A percentile compares a stretch with the other conserved stretches of the same genome.
Conservation (phyloP, 30 jellyfish, hydroid and myxozoan species). For the Cassiopea xamachana region DNA sequence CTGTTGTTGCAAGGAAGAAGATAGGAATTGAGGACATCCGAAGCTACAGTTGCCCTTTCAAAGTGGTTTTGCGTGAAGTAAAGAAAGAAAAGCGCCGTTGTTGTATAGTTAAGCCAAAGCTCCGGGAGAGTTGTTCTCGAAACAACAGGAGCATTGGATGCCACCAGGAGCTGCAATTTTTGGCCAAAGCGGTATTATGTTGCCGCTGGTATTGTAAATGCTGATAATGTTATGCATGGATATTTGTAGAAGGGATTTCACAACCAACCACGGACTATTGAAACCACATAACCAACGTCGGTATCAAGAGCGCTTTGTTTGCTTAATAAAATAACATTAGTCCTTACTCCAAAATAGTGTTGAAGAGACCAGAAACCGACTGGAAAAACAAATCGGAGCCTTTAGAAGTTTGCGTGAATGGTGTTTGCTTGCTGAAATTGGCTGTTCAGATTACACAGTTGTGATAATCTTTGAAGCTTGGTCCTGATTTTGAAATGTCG, state of each 20-base stretch:
- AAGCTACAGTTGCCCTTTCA: constrained; percentile 42
- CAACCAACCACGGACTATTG: constrained; percentile 42
- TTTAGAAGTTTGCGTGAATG: background rate
- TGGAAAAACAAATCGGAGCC: background rate
- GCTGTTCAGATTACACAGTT: background rate
- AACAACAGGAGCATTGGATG: constrained; percentile 22
- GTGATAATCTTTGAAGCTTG: background rate
- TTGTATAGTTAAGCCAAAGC: constrained; percentile 14
- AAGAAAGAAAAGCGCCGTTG: background rate
- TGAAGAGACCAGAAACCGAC: background rate
- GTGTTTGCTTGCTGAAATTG: background rate
- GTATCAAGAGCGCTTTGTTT: constrained; percentile 34
- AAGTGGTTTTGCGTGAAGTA: background rate
- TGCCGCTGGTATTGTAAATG: background rate
- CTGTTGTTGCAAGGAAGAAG: background rate
- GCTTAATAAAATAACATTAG: constrained; percentile 6
- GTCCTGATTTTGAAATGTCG: constrained; percentile 45
- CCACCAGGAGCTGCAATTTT: constrained; percentile 4
- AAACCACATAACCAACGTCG: constrained; percentile 51
- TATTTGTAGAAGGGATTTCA: background rate
- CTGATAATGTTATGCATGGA: background rate
- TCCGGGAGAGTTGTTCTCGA: constrained; percentile 25
- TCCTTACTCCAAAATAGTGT: background rate
- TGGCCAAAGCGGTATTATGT: background rate
- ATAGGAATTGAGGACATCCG: constrained; percentile 29